These are phyloP conservation scores for Bombylius discolor DNA, from an alignment of 2,888 invertebrate species.

Conservation along the genomic window DNA sequence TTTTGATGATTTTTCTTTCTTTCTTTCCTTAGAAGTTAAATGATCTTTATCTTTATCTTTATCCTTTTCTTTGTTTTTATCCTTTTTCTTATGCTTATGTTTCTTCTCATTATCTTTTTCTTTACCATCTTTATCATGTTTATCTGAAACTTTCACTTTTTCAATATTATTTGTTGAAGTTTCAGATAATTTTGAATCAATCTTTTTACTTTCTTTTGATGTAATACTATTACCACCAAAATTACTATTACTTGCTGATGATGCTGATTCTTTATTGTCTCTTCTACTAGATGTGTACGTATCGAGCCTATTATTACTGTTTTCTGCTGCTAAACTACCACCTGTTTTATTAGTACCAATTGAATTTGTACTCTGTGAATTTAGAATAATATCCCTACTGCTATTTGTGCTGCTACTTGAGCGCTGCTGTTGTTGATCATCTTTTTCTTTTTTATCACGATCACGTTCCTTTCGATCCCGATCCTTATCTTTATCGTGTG, in stretches of 20 bases:
- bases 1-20: slow-evolving; percentile 20
- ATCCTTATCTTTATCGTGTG: slow-evolving; percentile 50
- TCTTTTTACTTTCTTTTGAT: background rate
- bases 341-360: background rate
- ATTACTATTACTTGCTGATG: background rate
- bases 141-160: slow-evolving; percentile 15
- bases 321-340: background rate
- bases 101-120: slow-evolving; percentile 44
- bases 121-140: slow-evolving; percentile 17
- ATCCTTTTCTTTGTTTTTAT: slow-evolving; percentile 53
- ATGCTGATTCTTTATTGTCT: background rate
- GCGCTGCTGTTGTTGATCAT: background rate
- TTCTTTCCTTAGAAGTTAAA: slow-evolving; percentile 24
- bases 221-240: background rate
- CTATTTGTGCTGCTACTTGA: background rate
- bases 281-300: background rate
- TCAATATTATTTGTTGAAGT: slow-evolving; percentile 12
- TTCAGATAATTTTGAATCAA: background rate
- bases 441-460: slow-evolving; percentile 28
- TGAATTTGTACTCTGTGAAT: background rate
- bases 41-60: slow-evolving; percentile 42
- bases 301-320: background rate
- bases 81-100: slow-evolving; percentile 51
- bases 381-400: background rate
- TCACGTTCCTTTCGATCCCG: slow-evolving; percentile 41